A percentile compares a stretch with the other conserved stretches of the same genome.
Evolutionary conservation across 2,113 vertebrate species (phyloP).

Genomic region (Symphodus melops): DNA sequence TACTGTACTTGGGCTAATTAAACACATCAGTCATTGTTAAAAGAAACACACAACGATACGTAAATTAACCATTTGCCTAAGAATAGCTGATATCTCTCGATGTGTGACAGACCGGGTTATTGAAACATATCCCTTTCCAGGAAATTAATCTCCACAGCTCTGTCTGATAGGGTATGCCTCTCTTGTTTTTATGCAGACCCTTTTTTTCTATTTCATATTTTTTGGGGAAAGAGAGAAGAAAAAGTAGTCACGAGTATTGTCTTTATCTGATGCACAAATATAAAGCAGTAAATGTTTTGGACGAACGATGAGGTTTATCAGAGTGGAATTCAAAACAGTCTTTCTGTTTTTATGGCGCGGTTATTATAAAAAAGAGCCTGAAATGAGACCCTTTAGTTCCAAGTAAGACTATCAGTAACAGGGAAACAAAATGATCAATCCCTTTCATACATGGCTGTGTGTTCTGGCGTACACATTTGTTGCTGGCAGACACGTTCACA

Average conservation of each 20-base stretch:
- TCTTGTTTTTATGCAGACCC: too few species aligned
- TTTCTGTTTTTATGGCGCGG: neutral
- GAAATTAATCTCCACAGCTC: slow-evolving; percentile 23
- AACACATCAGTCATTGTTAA: too few species aligned
- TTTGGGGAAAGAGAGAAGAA: slow-evolving; percentile 7
- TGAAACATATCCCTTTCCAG: neutral
- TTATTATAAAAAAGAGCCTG: slow-evolving; percentile 1
- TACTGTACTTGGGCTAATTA: too few species aligned
- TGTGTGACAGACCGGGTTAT: neutral
- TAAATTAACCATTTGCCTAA: too few species aligned
- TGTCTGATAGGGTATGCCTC: neutral
- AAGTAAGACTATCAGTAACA: slow-evolving; percentile 27
- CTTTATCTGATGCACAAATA: slow-evolving; percentile 43
- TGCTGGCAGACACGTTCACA: slow-evolving; percentile 1
- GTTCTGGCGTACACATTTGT: neutral
- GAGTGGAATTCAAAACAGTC: slow-evolving; percentile 35
- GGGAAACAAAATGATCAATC: slow-evolving; percentile 4
- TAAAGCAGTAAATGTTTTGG: slow-evolving; percentile 29
- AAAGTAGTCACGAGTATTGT: slow-evolving; percentile 45
- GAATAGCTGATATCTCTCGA: neutral
- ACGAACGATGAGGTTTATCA: slow-evolving; percentile 35
- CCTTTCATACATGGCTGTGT: neutral
- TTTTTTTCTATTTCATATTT: too few species aligned
- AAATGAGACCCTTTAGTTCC: slow-evolving; percentile 9
- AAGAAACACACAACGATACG: too few species aligned